Base-by-base conservation (phyloP, 2,888 invertebrate species). In the Pseudococcus jackbeardsleyi region DNA sequence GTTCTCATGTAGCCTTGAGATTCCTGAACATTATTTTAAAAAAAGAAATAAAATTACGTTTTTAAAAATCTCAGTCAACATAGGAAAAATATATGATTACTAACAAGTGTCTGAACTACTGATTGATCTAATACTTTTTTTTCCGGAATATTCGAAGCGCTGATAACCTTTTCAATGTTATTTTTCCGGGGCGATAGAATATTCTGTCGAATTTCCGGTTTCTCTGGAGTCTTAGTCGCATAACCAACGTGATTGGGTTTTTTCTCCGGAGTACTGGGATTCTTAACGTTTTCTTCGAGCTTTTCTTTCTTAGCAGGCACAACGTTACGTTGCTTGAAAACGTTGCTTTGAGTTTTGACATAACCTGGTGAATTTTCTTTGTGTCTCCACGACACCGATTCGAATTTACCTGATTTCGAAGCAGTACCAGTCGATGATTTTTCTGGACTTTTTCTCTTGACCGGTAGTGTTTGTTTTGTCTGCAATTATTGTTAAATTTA, bases 1-100 rank as follows among this genome's bases (percentile, higher is more conserved):
- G 88, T 88, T 48, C 82, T 79, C 15, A 7, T 88, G 79, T 82
- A 88, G 0, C 88, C 88, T 82, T 88, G 88, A 82, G 88, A 77
- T 82, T 88, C 88, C 88, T 88, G 22, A 12, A 82, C 50, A 79
- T 46, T 50, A n/a, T n/a, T n/a, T n/a, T n/a, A n/a, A n/a, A 2
- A 50, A 48, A 6, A 77, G 22, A 42, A 86, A 68, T 64, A 42
- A 8, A 42, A 42, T 42, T 3, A 42, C 42, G 7, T 5, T 42
- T 42, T 42, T 42, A 8, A 8, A 42, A 42, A 42, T 42, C 42
- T n/a, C n/a, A 4, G 64, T n/a, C 8, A 82, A 46, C 22, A 2
- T 22, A 19, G 1, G 3, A n/a, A 6, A 22, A n/a, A n/a, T 59
- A 19, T n/a, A 59, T 4, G 59, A 5, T 19, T 5, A 88, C 77